These are phyloP conservation scores for Tachycineta bicolor DNA, from an alignment of 2,113 vertebrate genomes.

Conservation along the genomic window DNA sequence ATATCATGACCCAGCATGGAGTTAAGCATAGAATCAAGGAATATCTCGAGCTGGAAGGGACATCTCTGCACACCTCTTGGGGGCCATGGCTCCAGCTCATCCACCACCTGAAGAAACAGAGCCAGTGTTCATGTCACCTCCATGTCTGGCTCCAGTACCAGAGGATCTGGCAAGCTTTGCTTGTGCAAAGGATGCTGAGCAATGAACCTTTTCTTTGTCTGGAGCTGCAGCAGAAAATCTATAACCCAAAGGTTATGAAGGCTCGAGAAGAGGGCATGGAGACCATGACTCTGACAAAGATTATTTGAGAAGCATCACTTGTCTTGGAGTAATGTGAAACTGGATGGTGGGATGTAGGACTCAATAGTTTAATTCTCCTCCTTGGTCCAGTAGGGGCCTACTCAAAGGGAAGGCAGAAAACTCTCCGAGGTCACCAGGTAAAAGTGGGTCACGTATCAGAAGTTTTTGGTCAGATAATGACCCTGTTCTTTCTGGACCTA, in stretches of 20 bases:
- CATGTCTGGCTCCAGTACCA: background rate
- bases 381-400: background rate
- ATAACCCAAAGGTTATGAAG: background rate
- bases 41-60: background rate
- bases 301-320: background rate
- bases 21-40: background rate
- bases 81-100: background rate
- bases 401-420: background rate
- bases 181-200: background rate
- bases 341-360: background rate
- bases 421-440: background rate
- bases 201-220: background rate
- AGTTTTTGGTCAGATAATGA: background rate
- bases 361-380: background rate
- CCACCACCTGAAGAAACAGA: background rate
- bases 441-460: background rate
- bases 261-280: background rate
- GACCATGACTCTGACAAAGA: background rate
- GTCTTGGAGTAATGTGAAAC: background rate
- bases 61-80: fast-evolving
- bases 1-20: background rate
- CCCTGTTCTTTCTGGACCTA: background rate
- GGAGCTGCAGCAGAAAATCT: background rate
- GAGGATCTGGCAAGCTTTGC: background rate
- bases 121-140: background rate